Conservation (phyloP, 23 tunicate species). For the Halocynthia roretzi region DNA sequence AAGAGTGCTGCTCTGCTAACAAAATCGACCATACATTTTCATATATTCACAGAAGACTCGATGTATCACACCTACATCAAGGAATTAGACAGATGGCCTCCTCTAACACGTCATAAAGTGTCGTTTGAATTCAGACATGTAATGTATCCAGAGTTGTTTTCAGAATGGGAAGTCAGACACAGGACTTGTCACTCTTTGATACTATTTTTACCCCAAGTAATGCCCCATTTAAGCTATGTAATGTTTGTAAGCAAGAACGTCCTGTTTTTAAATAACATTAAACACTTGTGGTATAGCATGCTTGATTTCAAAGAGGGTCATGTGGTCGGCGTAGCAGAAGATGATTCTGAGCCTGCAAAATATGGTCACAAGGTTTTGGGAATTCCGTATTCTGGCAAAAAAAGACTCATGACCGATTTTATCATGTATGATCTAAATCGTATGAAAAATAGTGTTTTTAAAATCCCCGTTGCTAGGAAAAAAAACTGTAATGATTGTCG, state of each 20-base stretch:
- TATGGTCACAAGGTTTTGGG: neutral
- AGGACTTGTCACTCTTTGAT: conserved; percentile 32
- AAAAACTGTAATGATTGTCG: neutral
- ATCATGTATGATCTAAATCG: conserved; percentile 39
- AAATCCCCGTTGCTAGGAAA: conserved; percentile 25
- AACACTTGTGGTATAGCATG: conserved; percentile 41
- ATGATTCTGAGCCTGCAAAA: too few species aligned
- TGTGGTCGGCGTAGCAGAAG: conserved; percentile 22
- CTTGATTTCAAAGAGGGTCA: conserved; percentile 19
- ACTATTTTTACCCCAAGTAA: conserved; percentile 47
- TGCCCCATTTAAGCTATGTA: conserved; percentile 37
- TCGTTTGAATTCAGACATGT: conserved; percentile 58
- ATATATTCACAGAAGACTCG: conserved; percentile 50
- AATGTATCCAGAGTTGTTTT: conserved; percentile 44
- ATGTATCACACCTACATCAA: conserved; percentile 31
- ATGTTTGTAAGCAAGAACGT: conserved; percentile 29
- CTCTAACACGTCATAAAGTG: conserved; percentile 43
- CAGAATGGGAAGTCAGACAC: conserved; percentile 1
- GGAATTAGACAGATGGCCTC: conserved; percentile 53
- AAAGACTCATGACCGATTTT: conserved; percentile 14
- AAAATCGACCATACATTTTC: conserved; percentile 58
- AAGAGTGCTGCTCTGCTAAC: conserved; percentile 49
- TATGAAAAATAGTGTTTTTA: conserved; percentile 30
- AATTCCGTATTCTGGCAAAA: neutral
- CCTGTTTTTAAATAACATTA: conserved; percentile 40